phyloP scores from a whole-genome alignment of 2,113 vertebrate genomes.

The Chamaea fasciata region DNA sequence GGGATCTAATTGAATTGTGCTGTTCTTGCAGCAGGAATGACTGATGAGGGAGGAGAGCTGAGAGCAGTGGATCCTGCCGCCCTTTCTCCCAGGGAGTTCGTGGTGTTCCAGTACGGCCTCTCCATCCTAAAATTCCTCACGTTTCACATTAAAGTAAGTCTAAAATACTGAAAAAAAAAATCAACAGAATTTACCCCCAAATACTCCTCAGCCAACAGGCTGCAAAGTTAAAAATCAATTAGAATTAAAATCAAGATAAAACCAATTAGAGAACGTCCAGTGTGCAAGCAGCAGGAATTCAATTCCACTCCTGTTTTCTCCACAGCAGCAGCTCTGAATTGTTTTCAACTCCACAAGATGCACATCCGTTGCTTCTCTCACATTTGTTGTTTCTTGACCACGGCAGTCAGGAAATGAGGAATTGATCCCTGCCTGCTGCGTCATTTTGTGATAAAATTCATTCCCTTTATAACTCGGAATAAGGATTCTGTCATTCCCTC shows the following conservation, averaged over 20 bases:
- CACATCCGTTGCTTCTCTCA: rapidly evolving
- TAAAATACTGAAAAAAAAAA: background rate
- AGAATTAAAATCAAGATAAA: background rate
- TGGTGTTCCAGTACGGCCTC: slow-evolving; percentile 81
- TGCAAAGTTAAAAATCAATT: background rate
- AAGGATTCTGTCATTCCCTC: background rate
- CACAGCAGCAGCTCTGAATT: background rate
- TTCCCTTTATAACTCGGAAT: background rate
- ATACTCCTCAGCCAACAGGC: background rate
- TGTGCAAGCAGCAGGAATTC: background rate
- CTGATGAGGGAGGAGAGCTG: slow-evolving; percentile 70
- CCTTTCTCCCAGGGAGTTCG: slow-evolving; percentile 79
- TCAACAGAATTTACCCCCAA: background rate
- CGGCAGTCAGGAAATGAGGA: background rate
- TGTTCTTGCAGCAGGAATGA: slow-evolving; percentile 15
- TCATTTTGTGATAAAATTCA: background rate
- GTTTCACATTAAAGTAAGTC: slow-evolving; percentile 68
- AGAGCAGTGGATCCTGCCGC: slow-evolving; percentile 49
- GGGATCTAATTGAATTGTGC: background rate
- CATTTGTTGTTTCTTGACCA: background rate
- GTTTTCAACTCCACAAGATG: background rate
- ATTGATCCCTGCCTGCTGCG: background rate
- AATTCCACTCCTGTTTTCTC: background rate
- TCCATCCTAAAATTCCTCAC: slow-evolving; percentile 75
- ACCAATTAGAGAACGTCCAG: background rate